Conservation (phyloP, 2,888 invertebrate species). For the Polydrusus pterygomalis region DNA sequence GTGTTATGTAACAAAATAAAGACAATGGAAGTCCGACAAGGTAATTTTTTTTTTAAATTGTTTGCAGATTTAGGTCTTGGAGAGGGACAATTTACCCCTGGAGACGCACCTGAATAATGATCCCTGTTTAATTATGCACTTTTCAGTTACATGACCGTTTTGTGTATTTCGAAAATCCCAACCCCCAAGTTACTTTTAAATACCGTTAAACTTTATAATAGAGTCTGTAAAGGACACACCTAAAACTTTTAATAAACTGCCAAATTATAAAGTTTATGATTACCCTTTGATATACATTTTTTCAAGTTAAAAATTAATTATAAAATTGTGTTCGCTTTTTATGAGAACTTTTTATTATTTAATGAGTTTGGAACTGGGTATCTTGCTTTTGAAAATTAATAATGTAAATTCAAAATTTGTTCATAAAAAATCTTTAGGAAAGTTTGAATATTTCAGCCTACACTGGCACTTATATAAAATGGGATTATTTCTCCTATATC, state of each 20-base stretch:
- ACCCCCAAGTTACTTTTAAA: neutral
- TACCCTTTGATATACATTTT: slow-evolving; percentile 5
- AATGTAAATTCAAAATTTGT: slow-evolving; percentile 2
- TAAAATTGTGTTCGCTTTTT: slow-evolving; percentile 3
- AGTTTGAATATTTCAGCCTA: neutral
- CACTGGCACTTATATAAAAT: neutral
- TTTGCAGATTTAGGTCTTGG: too few relatives aligned
- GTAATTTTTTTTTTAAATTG: too few relatives aligned
- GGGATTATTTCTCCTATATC: neutral
- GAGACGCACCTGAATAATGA: too few relatives aligned
- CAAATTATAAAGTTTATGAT: slow-evolving; percentile 9
- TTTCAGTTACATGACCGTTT: too few relatives aligned
- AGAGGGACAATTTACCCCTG: too few relatives aligned
- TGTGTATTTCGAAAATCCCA: neutral
- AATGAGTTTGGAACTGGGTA: slow-evolving; percentile 1
- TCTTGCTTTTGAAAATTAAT: slow-evolving; percentile 3
- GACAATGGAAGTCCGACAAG: too few relatives aligned
- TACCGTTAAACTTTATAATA: neutral
- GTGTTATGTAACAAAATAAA: too few relatives aligned
- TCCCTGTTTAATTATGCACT: too few relatives aligned
- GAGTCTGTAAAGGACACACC: neutral
- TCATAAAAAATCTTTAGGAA: neutral
- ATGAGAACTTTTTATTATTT: neutral
- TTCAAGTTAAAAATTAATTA: slow-evolving; percentile 4
- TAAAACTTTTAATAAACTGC: slow-evolving; percentile 16